phyloP scores from a whole-genome alignment of 2,888 invertebrate species.

The Tipula unca region DNA sequence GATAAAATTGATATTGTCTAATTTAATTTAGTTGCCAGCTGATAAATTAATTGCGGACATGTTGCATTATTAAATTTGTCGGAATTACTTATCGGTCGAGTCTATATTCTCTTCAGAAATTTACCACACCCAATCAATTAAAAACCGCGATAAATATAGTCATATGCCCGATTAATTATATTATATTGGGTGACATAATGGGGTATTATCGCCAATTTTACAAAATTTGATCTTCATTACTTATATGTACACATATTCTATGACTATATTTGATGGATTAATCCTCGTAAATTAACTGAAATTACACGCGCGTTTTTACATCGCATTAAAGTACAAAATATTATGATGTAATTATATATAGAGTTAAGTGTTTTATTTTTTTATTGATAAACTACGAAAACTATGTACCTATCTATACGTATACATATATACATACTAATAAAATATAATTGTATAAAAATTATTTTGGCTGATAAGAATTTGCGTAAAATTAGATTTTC shows the following conservation, averaged over 20 bases:
- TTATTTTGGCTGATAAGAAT: background rate
- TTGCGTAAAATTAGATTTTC: background rate
- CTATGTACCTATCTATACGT: background rate
- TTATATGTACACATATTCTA: no score
- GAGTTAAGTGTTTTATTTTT: background rate
- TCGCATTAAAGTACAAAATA: background rate
- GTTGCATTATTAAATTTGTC: no score
- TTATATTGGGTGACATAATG: no score
- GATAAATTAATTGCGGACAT: no score
- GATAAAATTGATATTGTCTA: background rate
- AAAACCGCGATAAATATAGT: no score
- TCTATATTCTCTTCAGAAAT: no score
- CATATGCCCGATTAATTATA: no score
- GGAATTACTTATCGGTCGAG: no score
- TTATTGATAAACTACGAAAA: background rate
- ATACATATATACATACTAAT: background rate
- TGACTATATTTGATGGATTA: background rate
- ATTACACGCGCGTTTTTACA: no score
- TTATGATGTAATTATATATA: background rate
- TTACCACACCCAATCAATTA: no score
- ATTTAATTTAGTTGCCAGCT: background rate
- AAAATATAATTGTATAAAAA: background rate
- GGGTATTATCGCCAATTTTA: no score
- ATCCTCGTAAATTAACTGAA: background rate
- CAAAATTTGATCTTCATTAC: no score